Base-by-base conservation (phyloP, 2,888 invertebrate species). In the Drosophila affinis region DNA sequence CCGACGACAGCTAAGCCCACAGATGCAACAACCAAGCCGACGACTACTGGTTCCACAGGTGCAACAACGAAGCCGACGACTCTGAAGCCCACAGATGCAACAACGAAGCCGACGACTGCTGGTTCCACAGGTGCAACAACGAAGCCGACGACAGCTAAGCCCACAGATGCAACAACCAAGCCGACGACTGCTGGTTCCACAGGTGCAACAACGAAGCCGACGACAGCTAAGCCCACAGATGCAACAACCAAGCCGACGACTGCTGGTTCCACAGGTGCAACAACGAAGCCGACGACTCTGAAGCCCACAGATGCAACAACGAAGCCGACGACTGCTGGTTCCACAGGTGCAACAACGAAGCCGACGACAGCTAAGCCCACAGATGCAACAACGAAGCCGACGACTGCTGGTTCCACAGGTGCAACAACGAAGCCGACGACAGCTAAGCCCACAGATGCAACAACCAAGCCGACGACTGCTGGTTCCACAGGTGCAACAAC, bases 101-200 rank as follows among this genome's bases (percentile, higher is more conserved):
- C 59, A 6, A 9, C 12, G 1, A 18, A 49, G 10, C 49, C 21
- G 3, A 39, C 49, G 1, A 39, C 51, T 12, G 12, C 6, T 0
- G 46, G 27, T 3, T 12, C 60, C n/a, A 48, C 59, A 5, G 32
- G 5, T 27, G 32, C 29, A 0, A 48, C 59, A 6, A 9, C 12
- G 1, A 18, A 49, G 10, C 49, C 59, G 0, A 53, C 60, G 27
- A 60, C 60, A 57, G n/a, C n/a, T n/a, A n/a, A 57, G 14, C 56
- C 56, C 9, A 17, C 47, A 9, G 47, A 27, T 0, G 24, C 57
- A 0, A 24, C 24, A 24, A 24, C 24, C 4, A 24, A 24, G 24
- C 6, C 24, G 0, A 57, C 57, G 1, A 57, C 57, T 12, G 3
- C 4, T 1, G 29, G 53, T 9, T n/a, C 60, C 10, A 53, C 60